Evolutionary conservation across 2,797 vertebrate species (phyloP).

Genomic region (Halcyon chelicuti): DNA sequence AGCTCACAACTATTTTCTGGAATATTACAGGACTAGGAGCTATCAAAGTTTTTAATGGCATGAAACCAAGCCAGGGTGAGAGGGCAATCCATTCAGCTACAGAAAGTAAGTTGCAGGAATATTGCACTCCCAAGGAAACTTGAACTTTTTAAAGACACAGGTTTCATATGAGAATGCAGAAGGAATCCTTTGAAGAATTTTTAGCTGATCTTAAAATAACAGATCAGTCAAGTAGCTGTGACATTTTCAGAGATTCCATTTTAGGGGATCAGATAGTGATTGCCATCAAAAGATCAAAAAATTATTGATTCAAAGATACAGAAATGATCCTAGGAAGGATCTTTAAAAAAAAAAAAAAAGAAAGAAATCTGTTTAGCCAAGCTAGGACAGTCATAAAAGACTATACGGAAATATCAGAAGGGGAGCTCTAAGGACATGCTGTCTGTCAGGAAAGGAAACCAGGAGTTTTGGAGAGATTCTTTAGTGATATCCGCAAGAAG

Average conservation of each 20-base stretch:
- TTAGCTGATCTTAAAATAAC: constrained; percentile 40
- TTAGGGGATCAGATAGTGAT: neutral
- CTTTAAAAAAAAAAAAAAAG: neutral
- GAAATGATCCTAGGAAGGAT: neutral
- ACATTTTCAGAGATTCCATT: neutral
- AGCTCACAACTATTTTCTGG: constrained; percentile 2
- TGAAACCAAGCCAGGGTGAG: constrained; percentile 19
- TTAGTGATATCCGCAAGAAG: neutral
- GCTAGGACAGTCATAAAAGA: neutral
- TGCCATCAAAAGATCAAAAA: neutral
- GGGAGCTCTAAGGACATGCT: neutral
- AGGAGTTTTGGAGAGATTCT: neutral
- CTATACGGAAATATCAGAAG: neutral
- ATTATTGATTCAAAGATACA: neutral
- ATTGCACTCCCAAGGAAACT: neutral
- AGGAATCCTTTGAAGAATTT: constrained; percentile 54
- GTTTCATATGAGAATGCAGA: neutral
- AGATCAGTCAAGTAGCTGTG: neutral
- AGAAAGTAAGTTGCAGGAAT: constrained; percentile 14
- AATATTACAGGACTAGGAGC: constrained; percentile 26
- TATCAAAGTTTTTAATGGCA: constrained; percentile 6
- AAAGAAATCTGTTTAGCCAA: neutral
- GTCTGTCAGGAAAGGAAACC: neutral
- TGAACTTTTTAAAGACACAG: constrained; percentile 4
- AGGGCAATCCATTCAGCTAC: constrained; percentile 9